Evolutionary conservation across 64 coral and sea anemone genomes (phyloP).

Genomic region (Trachythela sp.): DNA sequence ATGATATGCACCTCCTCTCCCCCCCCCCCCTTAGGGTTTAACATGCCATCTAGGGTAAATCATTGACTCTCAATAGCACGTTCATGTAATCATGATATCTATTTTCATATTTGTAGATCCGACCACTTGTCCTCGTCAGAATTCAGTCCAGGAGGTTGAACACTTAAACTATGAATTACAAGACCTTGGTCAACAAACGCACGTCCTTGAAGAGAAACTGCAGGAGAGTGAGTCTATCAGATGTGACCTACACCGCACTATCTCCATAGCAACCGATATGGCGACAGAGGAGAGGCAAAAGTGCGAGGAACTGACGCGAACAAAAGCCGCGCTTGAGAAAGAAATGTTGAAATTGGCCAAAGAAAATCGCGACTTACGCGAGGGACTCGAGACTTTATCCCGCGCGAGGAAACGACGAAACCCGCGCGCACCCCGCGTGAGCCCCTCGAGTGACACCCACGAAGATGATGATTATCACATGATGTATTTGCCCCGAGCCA

Average conservation of each 20-base stretch:
- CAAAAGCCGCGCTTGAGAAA: slow-evolving; percentile 4
- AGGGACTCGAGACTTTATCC: not conserved
- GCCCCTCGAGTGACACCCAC: not conserved
- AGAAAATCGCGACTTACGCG: not conserved
- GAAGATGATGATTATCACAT: not conserved
- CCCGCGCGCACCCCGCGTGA: not conserved
- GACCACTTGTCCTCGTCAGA: not conserved
- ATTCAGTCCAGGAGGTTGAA: not conserved
- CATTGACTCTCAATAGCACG: too few species aligned
- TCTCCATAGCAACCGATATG: slow-evolving; percentile 24
- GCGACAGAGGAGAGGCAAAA: slow-evolving; percentile 28
- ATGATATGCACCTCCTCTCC: too few species aligned
- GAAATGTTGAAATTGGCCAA: slow-evolving; percentile 1
- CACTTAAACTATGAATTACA: not conserved
- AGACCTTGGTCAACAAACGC: not conserved
- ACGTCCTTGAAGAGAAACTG: not conserved
- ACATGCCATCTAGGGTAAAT: too few species aligned
- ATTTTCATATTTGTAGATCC: not conserved
- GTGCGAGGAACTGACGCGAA: slow-evolving; percentile 11
- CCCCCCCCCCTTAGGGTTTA: too few species aligned
- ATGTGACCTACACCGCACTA: not conserved
- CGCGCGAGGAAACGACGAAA: not conserved
- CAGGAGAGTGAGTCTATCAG: slow-evolving; percentile 12
- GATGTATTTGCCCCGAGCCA: not conserved
- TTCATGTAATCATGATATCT: not conserved